Conservation (phyloP, 2,888 invertebrate genomes). For the Drosophila subquinaria region DNA sequence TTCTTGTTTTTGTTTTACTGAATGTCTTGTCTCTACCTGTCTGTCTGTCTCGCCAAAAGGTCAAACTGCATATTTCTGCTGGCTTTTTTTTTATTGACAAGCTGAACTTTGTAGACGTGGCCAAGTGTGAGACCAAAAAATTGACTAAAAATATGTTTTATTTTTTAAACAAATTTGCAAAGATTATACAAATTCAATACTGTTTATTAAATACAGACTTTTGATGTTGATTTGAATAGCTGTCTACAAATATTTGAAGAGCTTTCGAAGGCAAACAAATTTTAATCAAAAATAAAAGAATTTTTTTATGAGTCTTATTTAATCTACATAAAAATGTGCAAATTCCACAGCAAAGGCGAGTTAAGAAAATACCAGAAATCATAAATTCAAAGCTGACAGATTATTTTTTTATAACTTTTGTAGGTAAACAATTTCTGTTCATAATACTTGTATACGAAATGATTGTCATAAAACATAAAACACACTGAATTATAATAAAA, state of each 20-base stretch:
- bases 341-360: conserved; percentile 6
- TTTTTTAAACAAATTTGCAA: conserved; percentile 13
- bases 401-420: conserved; percentile 14
- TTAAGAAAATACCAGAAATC: conserved; percentile 16
- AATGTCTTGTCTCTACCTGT: conserved; percentile 39
- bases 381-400: conserved; percentile 25
- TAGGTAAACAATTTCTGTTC: not conserved
- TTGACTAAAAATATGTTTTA: conserved; percentile 18
- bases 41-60: conserved; percentile 70
- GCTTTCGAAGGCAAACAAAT: conserved; percentile 11
- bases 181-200: conserved; percentile 13
- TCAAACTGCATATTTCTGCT: conserved; percentile 76
- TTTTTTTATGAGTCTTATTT: conserved; percentile 6
- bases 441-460: conserved; percentile 13
- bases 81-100: conserved; percentile 64
- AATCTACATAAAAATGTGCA: conserved; percentile 23
- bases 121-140: conserved; percentile 57
- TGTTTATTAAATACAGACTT: not conserved
- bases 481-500: conserved; percentile 16
- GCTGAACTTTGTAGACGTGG: conserved; percentile 64
- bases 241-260: conserved; percentile 1
- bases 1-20: conserved; percentile 8
- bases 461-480: conserved; percentile 18
- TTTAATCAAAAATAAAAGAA: not conserved
- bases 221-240: conserved; percentile 1